Conservation (phyloP, 2,888 invertebrate genomes). For the Sesia bembeciformis region DNA sequence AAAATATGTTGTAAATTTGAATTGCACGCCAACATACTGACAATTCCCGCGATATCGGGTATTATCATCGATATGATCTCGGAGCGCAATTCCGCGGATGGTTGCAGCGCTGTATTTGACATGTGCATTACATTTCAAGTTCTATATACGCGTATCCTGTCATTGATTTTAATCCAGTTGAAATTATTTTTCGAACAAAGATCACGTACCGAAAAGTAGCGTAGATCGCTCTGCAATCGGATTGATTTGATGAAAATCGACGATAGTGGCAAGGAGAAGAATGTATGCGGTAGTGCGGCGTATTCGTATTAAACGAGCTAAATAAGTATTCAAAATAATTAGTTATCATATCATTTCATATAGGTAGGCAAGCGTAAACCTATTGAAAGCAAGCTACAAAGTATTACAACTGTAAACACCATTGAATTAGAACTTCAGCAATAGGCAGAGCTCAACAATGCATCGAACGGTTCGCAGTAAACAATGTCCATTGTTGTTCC, state of each 20-base stretch:
- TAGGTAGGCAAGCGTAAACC: too few relatives aligned
- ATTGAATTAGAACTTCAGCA: constrained; percentile 29
- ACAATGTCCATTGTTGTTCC: constrained; percentile 26
- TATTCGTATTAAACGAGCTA: too few relatives aligned
- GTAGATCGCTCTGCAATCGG: too few relatives aligned
- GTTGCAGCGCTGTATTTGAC: constrained; percentile 25
- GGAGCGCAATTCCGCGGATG: constrained; percentile 23
- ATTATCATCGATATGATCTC: constrained; percentile 16
- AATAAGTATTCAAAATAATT: too few relatives aligned
- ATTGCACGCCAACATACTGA: not conserved
- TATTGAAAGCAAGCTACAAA: too few relatives aligned
- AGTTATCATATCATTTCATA: too few relatives aligned
- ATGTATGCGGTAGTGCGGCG: too few relatives aligned
- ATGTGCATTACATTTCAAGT: constrained; percentile 20
- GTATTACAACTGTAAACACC: constrained; percentile 5
- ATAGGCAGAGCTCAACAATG: constrained; percentile 9
- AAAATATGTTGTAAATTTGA: not conserved
- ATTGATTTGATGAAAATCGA: too few relatives aligned
- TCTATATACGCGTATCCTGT: not conserved
- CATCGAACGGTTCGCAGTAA: constrained; percentile 19
- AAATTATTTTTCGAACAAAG: too few relatives aligned
- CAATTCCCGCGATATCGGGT: not conserved
- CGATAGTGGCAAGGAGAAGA: too few relatives aligned
- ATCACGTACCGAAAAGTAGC: too few relatives aligned
- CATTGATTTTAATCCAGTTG: too few relatives aligned